Base-by-base conservation (phyloP, 2,888 invertebrate species). In the Dasypolia templi region DNA sequence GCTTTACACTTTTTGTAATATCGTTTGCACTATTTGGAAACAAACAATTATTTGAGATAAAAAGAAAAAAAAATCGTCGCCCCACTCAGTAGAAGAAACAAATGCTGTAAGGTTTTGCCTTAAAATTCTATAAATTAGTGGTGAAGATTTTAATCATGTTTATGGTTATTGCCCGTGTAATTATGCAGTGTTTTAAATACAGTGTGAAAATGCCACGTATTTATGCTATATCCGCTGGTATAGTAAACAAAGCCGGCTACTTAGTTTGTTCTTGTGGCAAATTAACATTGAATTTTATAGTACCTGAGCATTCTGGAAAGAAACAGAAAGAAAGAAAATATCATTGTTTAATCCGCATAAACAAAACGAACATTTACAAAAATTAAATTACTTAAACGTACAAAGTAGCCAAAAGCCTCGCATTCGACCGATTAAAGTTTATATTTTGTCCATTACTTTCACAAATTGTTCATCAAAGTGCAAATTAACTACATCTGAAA, bases 101-200 rank as follows among this genome's bases (percentile, higher is more conserved):
- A 58, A 58, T 1, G 22, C 6, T 22, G 6, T 22, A 6, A 32
- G 7, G 6, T 61, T 26, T 39, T 46, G 19, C 19, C 9, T 63
- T 44, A 29, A 63, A 53, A n/a, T n/a, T 11, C 19, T 62, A 9
- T 44, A 49, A 51, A 65, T 11, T 17, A 2, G 1, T 9, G 19
- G 19, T 35, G 2, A 44, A 35, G 3, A 12, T 55, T 14, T 29
- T 11, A n/a, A 19, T 9, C 29, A 75, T 5, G 3, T n/a, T n/a
- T 17, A 17, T 64, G 55, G 17, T 65, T 12, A 49, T 42, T 75
- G 22, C 19, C 32, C 58, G n/a, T 12, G 58, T 66, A 44, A 66
- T 64, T 74, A 56, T 59, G 51, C 66, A 67, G 51, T 67, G 51
- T 66, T 51, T 51, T 59, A 44, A 29, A 66, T 58, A 77, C 66